phyloP scores from a whole-genome alignment of 2,797 vertebrate genomes.

The Chaetodon trifasciatus region DNA sequence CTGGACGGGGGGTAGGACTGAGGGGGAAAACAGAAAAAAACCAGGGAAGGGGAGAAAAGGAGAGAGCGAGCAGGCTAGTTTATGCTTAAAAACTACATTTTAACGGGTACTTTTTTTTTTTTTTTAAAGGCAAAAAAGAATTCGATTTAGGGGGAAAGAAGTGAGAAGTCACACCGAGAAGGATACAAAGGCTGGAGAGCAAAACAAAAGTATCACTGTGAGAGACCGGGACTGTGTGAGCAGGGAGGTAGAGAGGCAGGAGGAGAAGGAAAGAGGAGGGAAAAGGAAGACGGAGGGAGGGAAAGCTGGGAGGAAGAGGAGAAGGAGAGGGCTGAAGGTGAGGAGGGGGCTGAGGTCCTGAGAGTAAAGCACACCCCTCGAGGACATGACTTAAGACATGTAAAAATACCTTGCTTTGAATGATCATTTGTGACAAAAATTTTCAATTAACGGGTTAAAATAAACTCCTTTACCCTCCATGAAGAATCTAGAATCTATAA shows the following conservation, averaged over 20 bases:
- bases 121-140: background rate
- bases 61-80: slow-evolving; percentile 5
- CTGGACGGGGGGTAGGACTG: slow-evolving; percentile 44
- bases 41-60: slow-evolving; percentile 21
- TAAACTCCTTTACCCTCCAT: background rate
- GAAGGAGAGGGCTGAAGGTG: slow-evolving; percentile 22
- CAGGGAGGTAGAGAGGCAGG: slow-evolving; percentile 43
- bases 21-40: slow-evolving; percentile 13
- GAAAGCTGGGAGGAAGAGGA: slow-evolving; percentile 42
- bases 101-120: slow-evolving; percentile 20
- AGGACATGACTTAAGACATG: background rate
- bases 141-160: background rate
- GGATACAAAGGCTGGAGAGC: slow-evolving; percentile 19
- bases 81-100: slow-evolving; percentile 19
- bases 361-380: slow-evolving; percentile 13
- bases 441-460: background rate
- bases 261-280: slow-evolving; percentile 68
- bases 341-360: slow-evolving; percentile 12
- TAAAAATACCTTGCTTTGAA: background rate
- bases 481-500: background rate
- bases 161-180: slow-evolving; percentile 7
- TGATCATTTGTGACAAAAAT: background rate
- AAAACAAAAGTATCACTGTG: slow-evolving; percentile 40
- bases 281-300: slow-evolving; percentile 59
- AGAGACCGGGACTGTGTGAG: background rate